Percentiles rank a stretch among this genome's conserved stretches.
Evolutionary conservation across 2,888 invertebrate genomes (phyloP).

Genomic region (Sepiola atlantica): DNA sequence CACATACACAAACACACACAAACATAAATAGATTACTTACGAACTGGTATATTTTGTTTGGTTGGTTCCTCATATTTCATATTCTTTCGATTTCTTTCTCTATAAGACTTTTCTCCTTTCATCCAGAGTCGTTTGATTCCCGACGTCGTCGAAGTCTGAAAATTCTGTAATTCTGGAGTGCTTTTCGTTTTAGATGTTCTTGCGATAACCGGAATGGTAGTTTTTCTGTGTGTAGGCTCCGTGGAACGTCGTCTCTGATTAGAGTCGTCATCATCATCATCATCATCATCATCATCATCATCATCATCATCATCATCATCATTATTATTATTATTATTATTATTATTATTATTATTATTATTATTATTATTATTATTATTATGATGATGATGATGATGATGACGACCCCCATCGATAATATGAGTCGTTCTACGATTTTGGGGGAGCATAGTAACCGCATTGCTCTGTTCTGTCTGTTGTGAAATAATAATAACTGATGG

Average conservation of each 20-base stretch:
- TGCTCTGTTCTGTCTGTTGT: not conserved
- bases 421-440: not conserved
- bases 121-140: not conserved
- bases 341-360: not conserved
- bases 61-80: not conserved
- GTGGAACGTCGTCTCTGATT: not conserved
- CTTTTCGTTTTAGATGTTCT: not conserved
- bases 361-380: no score
- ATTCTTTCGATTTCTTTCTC: not conserved
- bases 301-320: not conserved
- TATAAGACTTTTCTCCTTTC: not conserved
- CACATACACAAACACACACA: no score
- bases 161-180: not conserved
- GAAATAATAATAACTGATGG: not conserved
- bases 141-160: not conserved
- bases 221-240: not conserved
- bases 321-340: not conserved
- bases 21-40: not conserved
- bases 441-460: not conserved
- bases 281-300: not conserved
- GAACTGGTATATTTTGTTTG: not conserved
- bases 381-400: no score
- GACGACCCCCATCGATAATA: not conserved
- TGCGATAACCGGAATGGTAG: not conserved
- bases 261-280: not conserved